phyloP scores from a whole-genome alignment of 2,888 invertebrate genomes.

The Sabellastarte sp. region DNA sequence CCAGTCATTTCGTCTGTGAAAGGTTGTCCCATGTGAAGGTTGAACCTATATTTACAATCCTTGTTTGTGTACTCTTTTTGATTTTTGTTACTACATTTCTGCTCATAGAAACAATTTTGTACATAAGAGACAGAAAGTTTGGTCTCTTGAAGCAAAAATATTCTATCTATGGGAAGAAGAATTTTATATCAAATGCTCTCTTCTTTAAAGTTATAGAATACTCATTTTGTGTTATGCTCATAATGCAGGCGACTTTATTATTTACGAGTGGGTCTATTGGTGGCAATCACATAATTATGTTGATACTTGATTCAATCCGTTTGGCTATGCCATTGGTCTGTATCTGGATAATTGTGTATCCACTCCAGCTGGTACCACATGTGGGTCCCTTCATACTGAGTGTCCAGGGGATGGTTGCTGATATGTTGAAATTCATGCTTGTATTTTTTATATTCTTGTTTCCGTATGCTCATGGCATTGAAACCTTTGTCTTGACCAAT shows the following conservation, averaged over 20 bases:
- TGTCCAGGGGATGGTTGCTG: slow-evolving; percentile 15
- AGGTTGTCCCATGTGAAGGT: not conserved
- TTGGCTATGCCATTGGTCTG: not conserved
- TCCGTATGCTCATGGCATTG: slow-evolving; percentile 11
- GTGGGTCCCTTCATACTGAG: slow-evolving; percentile 17
- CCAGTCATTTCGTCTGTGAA: not conserved
- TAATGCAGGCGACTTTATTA: not conserved
- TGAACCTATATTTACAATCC: no score
- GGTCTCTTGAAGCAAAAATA: no score
- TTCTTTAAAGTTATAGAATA: no score
- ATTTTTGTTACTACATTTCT: no score
- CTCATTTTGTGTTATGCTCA: not conserved
- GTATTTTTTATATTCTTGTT: slow-evolving; percentile 11
- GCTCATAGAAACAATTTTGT: not conserved
- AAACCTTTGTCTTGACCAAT: slow-evolving; percentile 5
- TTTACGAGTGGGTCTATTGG: not conserved
- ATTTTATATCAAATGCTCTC: not conserved
- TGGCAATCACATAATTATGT: not conserved
- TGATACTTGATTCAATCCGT: not conserved
- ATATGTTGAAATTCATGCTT: slow-evolving; percentile 14
- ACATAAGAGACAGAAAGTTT: no score
- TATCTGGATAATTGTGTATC: slow-evolving; percentile 17
- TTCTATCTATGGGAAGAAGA: not conserved
- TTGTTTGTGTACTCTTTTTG: no score
- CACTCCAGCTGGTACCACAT: slow-evolving; percentile 18